Base-by-base conservation (phyloP, 53 echinoderm and acorn worm genomes). In the Apostichopus leukothele region DNA sequence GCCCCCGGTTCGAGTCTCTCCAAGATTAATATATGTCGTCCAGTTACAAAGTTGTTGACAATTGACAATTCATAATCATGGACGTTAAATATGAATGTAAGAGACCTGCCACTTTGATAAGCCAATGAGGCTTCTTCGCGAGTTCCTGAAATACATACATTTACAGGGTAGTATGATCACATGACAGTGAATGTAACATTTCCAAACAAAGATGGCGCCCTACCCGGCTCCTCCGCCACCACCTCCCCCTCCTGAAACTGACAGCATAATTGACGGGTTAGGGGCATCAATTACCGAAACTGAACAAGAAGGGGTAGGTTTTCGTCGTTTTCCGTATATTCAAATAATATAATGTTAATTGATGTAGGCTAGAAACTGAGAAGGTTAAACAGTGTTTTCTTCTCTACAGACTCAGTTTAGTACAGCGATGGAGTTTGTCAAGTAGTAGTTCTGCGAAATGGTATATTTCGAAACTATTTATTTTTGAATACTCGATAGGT, bases 161-260 rank as follows among this genome's bases (percentile, higher is more conserved):
- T 39, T 39, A 39, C 39, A 39, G 39, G 39, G 1, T 39, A 39
- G 0, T 39, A 3, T 39, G 39, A 71, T 71, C 71, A 71, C n/a
- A 71, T 71, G 71, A 71, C 71, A 18, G 18, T 39, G 39, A 39
- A 39, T 39, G 39, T 71, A 71, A 71, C 71, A 16, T 71, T 71
- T 19, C 14, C 71, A 71, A 13, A 71, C 5, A 16, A 68, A 68
- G 68, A 83, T 83, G 83, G 83, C 83, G 83, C 83, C 83, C 83
- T 83, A 19, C 63, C 83, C 83, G 52, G 76, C 76, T 8, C 83
- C 83, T 12, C 59, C 60, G 13, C 83, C 83, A 60, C 60, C 84
- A 84, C 84, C 84, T 61, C 84, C 84, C 61, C 84, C 61, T 84
- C 84, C 84, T 7, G 84, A 84, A 84, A 60, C 60, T 52, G 84